phyloP scores from a whole-genome alignment of 1,140 invertebrate genomes.

The Drosophila erecta region DNA sequence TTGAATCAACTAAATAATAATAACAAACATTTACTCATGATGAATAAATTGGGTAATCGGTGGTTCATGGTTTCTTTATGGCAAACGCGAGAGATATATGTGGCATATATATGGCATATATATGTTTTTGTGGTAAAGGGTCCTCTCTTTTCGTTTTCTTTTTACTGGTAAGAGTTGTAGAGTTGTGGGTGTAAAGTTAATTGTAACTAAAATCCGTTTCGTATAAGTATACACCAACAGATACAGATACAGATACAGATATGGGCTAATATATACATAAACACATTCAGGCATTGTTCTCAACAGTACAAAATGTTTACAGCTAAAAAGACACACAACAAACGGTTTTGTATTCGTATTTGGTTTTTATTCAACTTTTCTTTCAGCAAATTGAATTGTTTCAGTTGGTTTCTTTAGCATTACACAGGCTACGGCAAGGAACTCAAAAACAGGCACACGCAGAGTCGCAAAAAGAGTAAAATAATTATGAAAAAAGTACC shows the following conservation, averaged over 20 bases:
- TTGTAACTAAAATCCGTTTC: conserved; percentile 67
- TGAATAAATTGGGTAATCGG: conserved; percentile 57
- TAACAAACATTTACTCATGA: conserved; percentile 56
- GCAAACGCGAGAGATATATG: conserved; percentile 59
- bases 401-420: conserved; percentile 43
- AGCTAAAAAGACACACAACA: conserved; percentile 74
- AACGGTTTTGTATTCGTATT: conserved; percentile 53
- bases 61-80: conserved; percentile 39
- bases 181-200: conserved; percentile 54
- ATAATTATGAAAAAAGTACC: conserved; percentile 55
- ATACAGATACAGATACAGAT: conserved; percentile 42
- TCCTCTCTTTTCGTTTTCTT: conserved; percentile 68
- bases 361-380: conserved; percentile 26
- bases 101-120: conserved; percentile 26
- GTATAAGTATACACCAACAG: conserved; percentile 49
- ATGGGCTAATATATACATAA: conserved; percentile 58
- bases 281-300: conserved; percentile 70
- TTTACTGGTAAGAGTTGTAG: conserved; percentile 57
- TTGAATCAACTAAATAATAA: conserved; percentile 44
- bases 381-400: conserved; percentile 40
- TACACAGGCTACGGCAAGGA: conserved; percentile 55
- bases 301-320: conserved; percentile 63
- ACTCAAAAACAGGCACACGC: conserved; percentile 62
- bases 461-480: conserved; percentile 53
- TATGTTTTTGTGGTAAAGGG: conserved; percentile 65